Percentiles rank a stretch among this genome's conserved stretches.
These are phyloP conservation scores for Autographa gamma DNA, from an alignment of 2,888 invertebrate genomes.

Conservation along the genomic window DNA sequence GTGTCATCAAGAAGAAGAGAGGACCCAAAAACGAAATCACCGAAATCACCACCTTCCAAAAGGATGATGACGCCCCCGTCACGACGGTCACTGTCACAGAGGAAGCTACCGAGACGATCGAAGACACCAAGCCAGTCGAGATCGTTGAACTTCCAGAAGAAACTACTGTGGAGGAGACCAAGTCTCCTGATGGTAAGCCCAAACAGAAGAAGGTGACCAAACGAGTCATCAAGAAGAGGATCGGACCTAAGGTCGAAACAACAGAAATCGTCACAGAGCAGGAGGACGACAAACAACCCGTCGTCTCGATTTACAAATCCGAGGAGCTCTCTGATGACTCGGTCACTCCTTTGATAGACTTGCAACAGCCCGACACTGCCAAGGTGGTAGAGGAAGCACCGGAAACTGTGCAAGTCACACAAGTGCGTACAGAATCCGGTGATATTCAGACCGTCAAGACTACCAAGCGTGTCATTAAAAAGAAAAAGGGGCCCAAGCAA, in stretches of 20 bases:
- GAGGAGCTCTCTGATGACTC: conserved; percentile 28
- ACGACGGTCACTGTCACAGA: conserved; percentile 31
- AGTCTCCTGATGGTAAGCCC: conserved; percentile 65
- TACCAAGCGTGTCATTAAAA: conserved; percentile 65
- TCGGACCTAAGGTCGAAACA: conserved; percentile 45
- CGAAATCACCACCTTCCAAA: conserved; percentile 53
- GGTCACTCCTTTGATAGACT: conserved; percentile 9
- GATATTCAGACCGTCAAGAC: conserved; percentile 58
- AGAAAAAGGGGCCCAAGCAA: conserved; percentile 41
- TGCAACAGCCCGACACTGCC: conserved; percentile 8
- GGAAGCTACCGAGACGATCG: conserved; percentile 35
- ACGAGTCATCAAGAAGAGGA: conserved; percentile 40
- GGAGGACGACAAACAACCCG: conserved; percentile 33
- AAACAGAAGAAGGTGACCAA: conserved; percentile 52
- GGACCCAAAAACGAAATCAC: conserved; percentile 34
- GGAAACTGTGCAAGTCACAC: conserved; percentile 16
- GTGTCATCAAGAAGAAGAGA: conserved; percentile 59
- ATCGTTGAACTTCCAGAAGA: conserved; percentile 62
- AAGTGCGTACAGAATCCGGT: conserved; percentile 57
- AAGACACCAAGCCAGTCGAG: conserved; percentile 34
- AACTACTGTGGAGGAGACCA: conserved; percentile 46
- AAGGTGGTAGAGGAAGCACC: conserved; percentile 13
- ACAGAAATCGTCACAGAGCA: conserved; percentile 58
- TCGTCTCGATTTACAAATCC: conserved; percentile 16
- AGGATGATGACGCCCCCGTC: conserved; percentile 54